Base-by-base conservation (phyloP, 2,888 invertebrate species). In the Achlya flavicornis region DNA sequence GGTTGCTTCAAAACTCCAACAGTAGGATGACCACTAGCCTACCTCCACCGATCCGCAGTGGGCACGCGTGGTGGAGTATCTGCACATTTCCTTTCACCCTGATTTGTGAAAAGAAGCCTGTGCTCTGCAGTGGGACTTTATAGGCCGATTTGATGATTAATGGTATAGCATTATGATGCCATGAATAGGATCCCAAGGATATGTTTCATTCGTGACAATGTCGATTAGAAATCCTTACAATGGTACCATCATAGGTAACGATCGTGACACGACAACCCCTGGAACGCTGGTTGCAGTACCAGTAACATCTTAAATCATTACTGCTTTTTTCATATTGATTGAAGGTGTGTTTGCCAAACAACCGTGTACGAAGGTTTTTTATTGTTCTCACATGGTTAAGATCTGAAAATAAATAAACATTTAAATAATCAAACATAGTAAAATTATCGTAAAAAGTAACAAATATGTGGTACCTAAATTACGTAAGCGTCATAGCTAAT, bases 121-220 rank as follows among this genome's bases (percentile, higher is more conserved):
- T n/a, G n/a, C n/a, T n/a, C n/a, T n/a, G n/a, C n/a, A n/a, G n/a
- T n/a, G n/a, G n/a, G n/a, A n/a, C n/a, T n/a, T n/a, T n/a, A n/a
- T n/a, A n/a, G n/a, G n/a, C n/a, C n/a, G n/a, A n/a, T n/a, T 26
- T 26, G 26, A 26, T 26, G 26, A 26, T 26, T 1, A 26, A 26
- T 26, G 26, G 2, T 26, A 26, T 26, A 26, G 1, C 2, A 26
- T 26, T 26, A 26, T 26, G 26, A 26, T 26, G 1, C 26, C 26
- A 26, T 26, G 26, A 26, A 26, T 26, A 2, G 2, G 26, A 26
- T 46, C 43, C 2, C 35, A 38, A 10, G 38, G 2, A 10, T 41
- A 12, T 12, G 4, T 19, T 53, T 53, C 19, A 53, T 19, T 53
- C 53, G 10, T 71, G 71, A 53, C 66, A 67, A 32, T 71, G 71